A percentile compares a stretch with the other conserved stretches of the same genome.
Conservation (phyloP, 2,888 invertebrate genomes). For the Eupithecia exiguata region DNA sequence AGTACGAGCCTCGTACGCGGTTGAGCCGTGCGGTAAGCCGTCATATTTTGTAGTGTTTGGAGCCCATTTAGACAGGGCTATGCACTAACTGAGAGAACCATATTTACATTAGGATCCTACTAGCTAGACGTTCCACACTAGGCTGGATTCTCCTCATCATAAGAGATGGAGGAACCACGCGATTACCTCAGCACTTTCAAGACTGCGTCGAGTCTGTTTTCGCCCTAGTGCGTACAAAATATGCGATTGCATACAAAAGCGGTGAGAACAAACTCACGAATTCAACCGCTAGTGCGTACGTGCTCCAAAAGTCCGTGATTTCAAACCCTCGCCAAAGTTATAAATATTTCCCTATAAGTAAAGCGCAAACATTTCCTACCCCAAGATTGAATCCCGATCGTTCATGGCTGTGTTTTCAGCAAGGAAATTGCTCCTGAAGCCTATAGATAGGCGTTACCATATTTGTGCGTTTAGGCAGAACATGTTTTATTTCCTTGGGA, state of each 20-base stretch:
- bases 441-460: neutral
- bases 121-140: too few species aligned
- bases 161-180: neutral
- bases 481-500: neutral
- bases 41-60: too few species aligned
- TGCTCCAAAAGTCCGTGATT: neutral
- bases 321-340: neutral
- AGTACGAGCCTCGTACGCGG: too few species aligned
- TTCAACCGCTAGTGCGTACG: neutral
- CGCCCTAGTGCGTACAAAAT: neutral
- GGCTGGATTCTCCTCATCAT: neutral
- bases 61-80: too few species aligned
- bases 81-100: too few species aligned
- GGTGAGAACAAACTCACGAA: neutral
- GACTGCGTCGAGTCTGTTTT: neutral
- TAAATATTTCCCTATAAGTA: neutral
- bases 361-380: neutral
- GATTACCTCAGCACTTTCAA: neutral
- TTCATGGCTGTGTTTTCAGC: conserved; percentile 1
- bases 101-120: too few species aligned
- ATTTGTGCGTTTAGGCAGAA: neutral
- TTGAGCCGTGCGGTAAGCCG: neutral
- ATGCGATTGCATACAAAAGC: neutral
- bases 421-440: conserved; percentile 5
- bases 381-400: neutral